phyloP scores from a whole-genome alignment of 1,140 invertebrate species.

The Tetramorium simillimum region DNA sequence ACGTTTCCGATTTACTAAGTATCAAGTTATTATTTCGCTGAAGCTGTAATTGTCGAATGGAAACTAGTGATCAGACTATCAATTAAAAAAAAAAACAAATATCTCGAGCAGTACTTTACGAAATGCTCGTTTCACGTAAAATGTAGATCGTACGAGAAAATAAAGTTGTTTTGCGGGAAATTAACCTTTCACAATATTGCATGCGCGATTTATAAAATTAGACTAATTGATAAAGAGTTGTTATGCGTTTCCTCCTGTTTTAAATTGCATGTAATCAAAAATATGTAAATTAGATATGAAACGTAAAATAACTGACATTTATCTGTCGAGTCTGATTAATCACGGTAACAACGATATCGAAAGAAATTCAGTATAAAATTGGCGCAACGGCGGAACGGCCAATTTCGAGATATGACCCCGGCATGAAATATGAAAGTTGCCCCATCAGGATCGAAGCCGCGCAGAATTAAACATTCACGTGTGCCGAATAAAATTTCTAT shows the following conservation, averaged over 20 bases:
- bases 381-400: neutral
- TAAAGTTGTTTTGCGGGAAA: neutral
- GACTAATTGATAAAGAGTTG: neutral
- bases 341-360: neutral
- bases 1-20: neutral
- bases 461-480: slow-evolving; percentile 24
- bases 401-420: slow-evolving; percentile 8
- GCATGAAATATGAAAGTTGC: slow-evolving; percentile 30
- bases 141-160: neutral
- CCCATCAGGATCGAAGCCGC: slow-evolving; percentile 14
- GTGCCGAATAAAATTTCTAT: slow-evolving; percentile 47
- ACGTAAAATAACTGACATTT: slow-evolving; percentile 5
- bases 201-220: neutral
- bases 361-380: slow-evolving; percentile 27
- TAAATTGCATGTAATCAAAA: neutral
- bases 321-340: slow-evolving; percentile 4
- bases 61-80: neutral
- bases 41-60: neutral
- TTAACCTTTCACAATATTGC: neutral
- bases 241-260: neutral
- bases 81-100: neutral
- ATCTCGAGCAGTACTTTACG: neutral
- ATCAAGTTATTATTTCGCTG: slow-evolving; percentile 3
- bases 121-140: neutral
- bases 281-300: neutral